Evolutionary conservation across 1,140 invertebrate genomes (phyloP).

Genomic region (Euura saliciscinereae): DNA sequence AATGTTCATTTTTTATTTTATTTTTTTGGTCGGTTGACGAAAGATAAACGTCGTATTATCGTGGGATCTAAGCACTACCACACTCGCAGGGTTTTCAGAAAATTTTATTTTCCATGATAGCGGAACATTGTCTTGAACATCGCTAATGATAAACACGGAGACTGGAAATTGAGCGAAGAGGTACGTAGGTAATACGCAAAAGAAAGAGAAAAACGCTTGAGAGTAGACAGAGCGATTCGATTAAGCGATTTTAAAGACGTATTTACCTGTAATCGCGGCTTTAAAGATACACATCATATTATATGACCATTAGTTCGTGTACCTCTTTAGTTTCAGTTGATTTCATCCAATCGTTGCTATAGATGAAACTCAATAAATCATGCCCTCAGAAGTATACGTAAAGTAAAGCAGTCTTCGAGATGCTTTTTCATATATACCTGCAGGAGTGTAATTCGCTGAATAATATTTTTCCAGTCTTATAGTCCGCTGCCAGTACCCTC

Average conservation of each 20-base stretch:
- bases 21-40: not conserved
- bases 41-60: not conserved
- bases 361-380: too few relatives aligned
- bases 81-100: not conserved
- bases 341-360: too few relatives aligned
- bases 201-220: not conserved
- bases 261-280: not conserved
- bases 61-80: not conserved
- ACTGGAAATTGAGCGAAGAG: constrained; percentile 5
- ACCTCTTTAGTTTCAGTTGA: too few relatives aligned
- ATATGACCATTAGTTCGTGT: too few relatives aligned
- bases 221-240: not conserved
- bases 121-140: not conserved
- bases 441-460: too few relatives aligned
- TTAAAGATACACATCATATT: not conserved
- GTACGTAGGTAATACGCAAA: not conserved
- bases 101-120: not conserved
- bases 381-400: too few relatives aligned
- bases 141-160: constrained; percentile 3
- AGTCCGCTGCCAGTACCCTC: too few relatives aligned
- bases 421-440: too few relatives aligned
- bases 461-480: too few relatives aligned
- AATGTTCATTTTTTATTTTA: constrained; percentile 29
- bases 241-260: not conserved
- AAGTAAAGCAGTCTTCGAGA: too few relatives aligned